Evolutionary conservation across 2,797 vertebrate genomes (phyloP).

Genomic region (Anabacerthia variegaticeps): DNA sequence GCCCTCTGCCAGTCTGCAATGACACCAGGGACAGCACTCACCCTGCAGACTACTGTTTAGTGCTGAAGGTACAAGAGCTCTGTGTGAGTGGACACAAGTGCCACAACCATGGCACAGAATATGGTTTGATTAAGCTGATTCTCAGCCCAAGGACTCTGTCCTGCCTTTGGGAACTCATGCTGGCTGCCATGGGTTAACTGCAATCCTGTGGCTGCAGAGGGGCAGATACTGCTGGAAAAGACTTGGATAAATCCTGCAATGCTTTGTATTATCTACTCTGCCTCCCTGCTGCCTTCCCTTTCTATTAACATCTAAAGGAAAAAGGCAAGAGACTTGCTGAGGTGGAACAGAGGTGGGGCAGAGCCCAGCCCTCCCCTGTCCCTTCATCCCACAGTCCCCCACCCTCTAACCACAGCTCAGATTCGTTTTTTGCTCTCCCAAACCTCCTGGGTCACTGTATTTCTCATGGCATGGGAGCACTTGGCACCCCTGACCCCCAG

Average conservation of each 20-base stretch:
- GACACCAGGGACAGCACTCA: not conserved
- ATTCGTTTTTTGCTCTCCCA: not conserved
- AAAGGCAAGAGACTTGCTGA: not conserved
- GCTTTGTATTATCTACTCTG: not conserved
- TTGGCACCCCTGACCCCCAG: not conserved
- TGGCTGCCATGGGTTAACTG: not conserved
- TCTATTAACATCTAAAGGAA: not conserved
- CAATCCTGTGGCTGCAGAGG: not conserved
- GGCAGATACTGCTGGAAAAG: not conserved
- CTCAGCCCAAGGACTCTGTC: not conserved
- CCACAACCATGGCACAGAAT: rapidly evolving
- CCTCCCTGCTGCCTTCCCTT: not conserved
- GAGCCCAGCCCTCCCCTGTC: not conserved
- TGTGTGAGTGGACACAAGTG: not conserved
- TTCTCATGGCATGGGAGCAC: rapidly evolving
- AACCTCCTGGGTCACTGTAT: not conserved
- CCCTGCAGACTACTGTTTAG: not conserved
- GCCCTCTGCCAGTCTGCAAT: not conserved
- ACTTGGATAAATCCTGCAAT: not conserved
- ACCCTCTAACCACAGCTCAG: not conserved
- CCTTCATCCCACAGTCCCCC: not conserved
- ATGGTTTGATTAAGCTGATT: not conserved
- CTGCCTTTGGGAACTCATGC: not conserved
- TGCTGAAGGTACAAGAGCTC: not conserved
- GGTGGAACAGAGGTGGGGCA: not conserved